These are phyloP conservation scores for Watsonalla binaria DNA, from an alignment of 2,888 invertebrate genomes.

Conservation along the genomic window DNA sequence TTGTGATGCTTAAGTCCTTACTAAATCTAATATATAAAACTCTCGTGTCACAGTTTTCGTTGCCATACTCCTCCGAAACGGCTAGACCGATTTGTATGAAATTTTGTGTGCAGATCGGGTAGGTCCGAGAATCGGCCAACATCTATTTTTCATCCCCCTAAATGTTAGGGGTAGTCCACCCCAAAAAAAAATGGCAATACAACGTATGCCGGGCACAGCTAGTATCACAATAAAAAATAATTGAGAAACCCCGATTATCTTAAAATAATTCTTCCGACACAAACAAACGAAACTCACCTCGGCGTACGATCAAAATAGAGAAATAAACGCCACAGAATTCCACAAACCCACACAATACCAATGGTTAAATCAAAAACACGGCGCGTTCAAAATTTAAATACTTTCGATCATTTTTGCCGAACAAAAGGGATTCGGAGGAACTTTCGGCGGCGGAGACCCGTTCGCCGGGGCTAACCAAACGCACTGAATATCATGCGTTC, in stretches of 20 bases:
- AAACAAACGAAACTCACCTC: slow-evolving; percentile 7
- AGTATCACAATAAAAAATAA: background rate
- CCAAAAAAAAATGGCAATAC: too few relatives aligned
- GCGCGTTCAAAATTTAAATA: slow-evolving; percentile 21
- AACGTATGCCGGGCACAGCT: too few relatives aligned
- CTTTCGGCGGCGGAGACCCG: slow-evolving; percentile 35
- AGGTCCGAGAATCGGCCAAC: too few relatives aligned
- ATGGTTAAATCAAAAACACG: slow-evolving; percentile 14
- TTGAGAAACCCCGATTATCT: too few relatives aligned
- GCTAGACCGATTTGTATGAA: too few relatives aligned
- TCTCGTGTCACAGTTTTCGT: too few relatives aligned
- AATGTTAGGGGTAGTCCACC: too few relatives aligned
- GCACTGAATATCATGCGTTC: slow-evolving; percentile 40
- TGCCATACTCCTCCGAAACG: too few relatives aligned
- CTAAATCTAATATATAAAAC: too few relatives aligned
- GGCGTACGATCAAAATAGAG: background rate
- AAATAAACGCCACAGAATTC: slow-evolving; percentile 5
- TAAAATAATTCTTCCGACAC: background rate
- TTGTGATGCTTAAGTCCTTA: too few relatives aligned
- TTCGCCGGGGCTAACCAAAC: slow-evolving; percentile 54
- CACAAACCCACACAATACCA: slow-evolving; percentile 7
- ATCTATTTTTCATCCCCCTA: too few relatives aligned
- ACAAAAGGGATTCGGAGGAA: slow-evolving; percentile 28
- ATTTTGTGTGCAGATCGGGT: too few relatives aligned
- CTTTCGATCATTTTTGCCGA: slow-evolving; percentile 23